These are phyloP conservation scores for Platalea minor DNA, from an alignment of 2,797 vertebrate species.

Conservation along the genomic window DNA sequence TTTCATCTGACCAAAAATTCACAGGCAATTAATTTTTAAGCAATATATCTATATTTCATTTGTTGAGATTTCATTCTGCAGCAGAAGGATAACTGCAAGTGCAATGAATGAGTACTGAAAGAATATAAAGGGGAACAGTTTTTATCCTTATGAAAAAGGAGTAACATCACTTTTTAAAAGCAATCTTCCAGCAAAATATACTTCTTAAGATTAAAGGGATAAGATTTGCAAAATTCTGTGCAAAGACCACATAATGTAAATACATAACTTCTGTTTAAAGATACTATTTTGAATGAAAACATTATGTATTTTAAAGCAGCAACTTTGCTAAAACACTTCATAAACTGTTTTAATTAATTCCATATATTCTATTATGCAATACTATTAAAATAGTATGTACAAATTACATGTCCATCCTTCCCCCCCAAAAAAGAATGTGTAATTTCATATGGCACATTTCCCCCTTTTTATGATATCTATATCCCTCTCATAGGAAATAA, in stretches of 20 bases:
- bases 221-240: background rate
- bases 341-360: background rate
- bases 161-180: background rate
- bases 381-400: background rate
- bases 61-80: background rate
- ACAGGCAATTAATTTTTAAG: background rate
- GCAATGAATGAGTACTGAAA: background rate
- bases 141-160: background rate
- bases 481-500: background rate
- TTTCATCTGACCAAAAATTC: background rate
- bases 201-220: background rate
- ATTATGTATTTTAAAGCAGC: background rate
- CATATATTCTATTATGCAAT: background rate
- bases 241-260: background rate
- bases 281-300: background rate
- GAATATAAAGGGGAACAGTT: background rate
- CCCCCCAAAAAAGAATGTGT: background rate
- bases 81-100: background rate
- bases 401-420: rapidly evolving
- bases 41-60: background rate
- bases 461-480: background rate
- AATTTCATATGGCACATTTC: background rate
- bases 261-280: background rate
- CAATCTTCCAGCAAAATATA: background rate
- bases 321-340: background rate